Evolutionary conservation across 1,140 invertebrate species (phyloP).

Genomic region (Panagrolaimus sp.): DNA sequence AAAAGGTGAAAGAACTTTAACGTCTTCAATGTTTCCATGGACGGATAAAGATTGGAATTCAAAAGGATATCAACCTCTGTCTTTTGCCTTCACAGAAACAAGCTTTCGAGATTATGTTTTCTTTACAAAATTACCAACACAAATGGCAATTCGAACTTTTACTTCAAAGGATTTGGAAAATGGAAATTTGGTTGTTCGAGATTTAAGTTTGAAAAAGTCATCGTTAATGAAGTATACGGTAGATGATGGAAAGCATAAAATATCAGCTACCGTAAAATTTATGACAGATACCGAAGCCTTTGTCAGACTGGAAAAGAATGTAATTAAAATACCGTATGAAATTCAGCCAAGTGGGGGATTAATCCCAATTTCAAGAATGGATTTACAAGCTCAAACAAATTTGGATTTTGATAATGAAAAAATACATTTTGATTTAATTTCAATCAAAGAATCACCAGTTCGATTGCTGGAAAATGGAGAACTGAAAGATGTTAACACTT

Average conservation of each 20-base stretch:
- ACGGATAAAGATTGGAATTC: constrained; percentile 43
- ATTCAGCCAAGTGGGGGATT: background rate
- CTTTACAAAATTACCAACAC: constrained; percentile 34
- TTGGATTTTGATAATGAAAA: constrained; percentile 41
- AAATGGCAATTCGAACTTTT: constrained; percentile 38
- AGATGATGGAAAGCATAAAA: constrained; percentile 47
- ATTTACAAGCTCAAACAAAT: constrained; percentile 45
- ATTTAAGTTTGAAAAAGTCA: constrained; percentile 40
- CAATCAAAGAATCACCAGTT: constrained; percentile 14
- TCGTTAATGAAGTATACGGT: constrained; percentile 44
- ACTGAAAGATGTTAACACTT: constrained; percentile 9
- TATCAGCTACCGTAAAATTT: constrained; percentile 31
- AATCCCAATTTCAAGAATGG: constrained; percentile 18
- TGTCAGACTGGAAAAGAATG: constrained; percentile 29
- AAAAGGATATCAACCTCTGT: background rate
- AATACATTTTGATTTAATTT: constrained; percentile 33
- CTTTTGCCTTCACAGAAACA: background rate
- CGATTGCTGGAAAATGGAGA: constrained; percentile 19
- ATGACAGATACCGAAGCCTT: constrained; percentile 38
- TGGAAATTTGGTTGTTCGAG: constrained; percentile 44
- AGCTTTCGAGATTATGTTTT: constrained; percentile 32
- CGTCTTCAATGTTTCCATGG: constrained; percentile 47
- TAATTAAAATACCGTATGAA: background rate
- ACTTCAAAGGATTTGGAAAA: constrained; percentile 43
- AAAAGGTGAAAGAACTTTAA: constrained; percentile 45